Evolutionary conservation across 2,797 vertebrate genomes (phyloP).

Genomic region (Micromesistius poutassou): DNA sequence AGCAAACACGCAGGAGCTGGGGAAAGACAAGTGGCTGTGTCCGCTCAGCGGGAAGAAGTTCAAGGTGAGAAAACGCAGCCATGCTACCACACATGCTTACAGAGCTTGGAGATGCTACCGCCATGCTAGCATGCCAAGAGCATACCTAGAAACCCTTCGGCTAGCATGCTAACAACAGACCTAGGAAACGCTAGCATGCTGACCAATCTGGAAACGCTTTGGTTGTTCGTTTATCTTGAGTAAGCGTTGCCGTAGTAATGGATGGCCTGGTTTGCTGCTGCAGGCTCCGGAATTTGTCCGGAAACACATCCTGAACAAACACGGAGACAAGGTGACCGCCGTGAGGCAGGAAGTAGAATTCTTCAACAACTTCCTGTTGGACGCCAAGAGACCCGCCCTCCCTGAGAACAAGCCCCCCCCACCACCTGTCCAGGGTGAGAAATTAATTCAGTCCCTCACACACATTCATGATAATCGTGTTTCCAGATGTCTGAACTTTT

Average conservation of each 20-base stretch:
- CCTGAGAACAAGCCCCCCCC: slow-evolving; percentile 85
- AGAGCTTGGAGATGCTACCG: background rate
- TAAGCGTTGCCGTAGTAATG: background rate
- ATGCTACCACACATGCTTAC: background rate
- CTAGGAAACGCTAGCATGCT: no score
- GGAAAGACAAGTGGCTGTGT: slow-evolving; percentile 91
- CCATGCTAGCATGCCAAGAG: no score
- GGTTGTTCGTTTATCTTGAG: background rate
- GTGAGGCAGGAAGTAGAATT: slow-evolving; percentile 88
- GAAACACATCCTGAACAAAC: slow-evolving; percentile 94
- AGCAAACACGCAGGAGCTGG: slow-evolving; percentile 85
- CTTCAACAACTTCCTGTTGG: slow-evolving; percentile 88
- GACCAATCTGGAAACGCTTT: background rate
- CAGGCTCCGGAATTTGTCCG: slow-evolving; percentile 92
- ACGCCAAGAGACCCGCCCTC: slow-evolving; percentile 83
- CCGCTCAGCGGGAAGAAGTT: slow-evolving; percentile 91
- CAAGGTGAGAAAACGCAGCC: slow-evolving; percentile 67
- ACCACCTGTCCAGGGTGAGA: slow-evolving; percentile 76
- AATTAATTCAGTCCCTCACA: background rate
- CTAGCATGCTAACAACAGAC: background rate
- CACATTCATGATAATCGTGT: background rate
- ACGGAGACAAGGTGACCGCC: slow-evolving; percentile 83
- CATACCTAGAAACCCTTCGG: background rate
- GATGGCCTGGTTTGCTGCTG: background rate
- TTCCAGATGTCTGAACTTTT: background rate